phyloP scores from a whole-genome alignment of 2,797 vertebrate species.

The Nannoperca obscura region DNA sequence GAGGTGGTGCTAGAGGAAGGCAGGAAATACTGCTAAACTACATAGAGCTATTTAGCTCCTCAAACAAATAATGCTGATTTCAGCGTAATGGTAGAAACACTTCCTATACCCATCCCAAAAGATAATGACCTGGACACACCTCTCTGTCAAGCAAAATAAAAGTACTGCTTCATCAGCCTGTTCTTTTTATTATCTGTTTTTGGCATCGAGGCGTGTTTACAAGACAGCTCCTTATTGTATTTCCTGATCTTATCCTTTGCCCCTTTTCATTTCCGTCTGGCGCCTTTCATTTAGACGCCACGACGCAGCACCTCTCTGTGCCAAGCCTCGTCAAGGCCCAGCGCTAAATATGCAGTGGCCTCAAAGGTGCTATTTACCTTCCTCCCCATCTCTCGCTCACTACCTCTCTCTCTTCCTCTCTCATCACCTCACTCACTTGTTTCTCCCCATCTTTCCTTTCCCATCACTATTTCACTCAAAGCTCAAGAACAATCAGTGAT shows the following conservation, averaged over 20 bases:
- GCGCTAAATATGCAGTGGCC: slow-evolving; percentile 71
- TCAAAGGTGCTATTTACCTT: slow-evolving; percentile 45
- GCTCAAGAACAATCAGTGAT: slow-evolving; percentile 68
- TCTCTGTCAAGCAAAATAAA: slow-evolving; percentile 76
- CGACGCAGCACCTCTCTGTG: slow-evolving; percentile 59
- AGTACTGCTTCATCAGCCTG: slow-evolving; percentile 77
- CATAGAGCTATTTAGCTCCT: slow-evolving; percentile 55
- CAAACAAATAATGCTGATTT: slow-evolving; percentile 64
- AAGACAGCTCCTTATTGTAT: slow-evolving; percentile 83
- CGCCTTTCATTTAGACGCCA: slow-evolving; percentile 78
- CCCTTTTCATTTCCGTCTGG: slow-evolving; percentile 84
- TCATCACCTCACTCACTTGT: slow-evolving; percentile 18
- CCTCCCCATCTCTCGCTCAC: slow-evolving; percentile 8
- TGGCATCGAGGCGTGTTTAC: slow-evolving; percentile 81
- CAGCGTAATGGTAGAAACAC: slow-evolving; percentile 52
- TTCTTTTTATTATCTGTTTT: slow-evolving; percentile 78
- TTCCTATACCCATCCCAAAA: slow-evolving; percentile 44
- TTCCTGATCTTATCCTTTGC: slow-evolving; percentile 82
- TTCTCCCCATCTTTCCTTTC: slow-evolving; percentile 31
- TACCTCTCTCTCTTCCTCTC: not conserved
- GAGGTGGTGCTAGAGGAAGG: slow-evolving; percentile 10
- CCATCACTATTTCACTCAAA: slow-evolving; percentile 64
- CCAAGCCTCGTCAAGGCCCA: slow-evolving; percentile 68
- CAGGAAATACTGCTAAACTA: slow-evolving; percentile 47
- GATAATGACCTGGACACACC: slow-evolving; percentile 73